phyloP scores from a whole-genome alignment of 2,888 invertebrate genomes.

The Drosophila melanocephala region DNA sequence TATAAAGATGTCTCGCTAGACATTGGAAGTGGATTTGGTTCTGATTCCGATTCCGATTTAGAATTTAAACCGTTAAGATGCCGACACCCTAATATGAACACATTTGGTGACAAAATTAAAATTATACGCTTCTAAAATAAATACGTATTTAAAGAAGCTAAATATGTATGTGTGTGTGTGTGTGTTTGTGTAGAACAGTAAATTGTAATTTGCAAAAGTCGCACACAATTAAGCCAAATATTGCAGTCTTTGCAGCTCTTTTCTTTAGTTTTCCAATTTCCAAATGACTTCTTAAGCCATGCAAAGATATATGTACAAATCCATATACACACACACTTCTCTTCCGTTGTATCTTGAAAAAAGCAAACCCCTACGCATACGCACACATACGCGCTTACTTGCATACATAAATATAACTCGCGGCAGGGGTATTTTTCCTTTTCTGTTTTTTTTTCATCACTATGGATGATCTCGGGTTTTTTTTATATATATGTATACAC shows the following conservation, averaged over 20 bases:
- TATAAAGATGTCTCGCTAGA: too few relatives aligned
- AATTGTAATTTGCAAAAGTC: not conserved
- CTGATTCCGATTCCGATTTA: not conserved
- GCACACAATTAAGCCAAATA: not conserved
- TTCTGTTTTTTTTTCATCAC: conserved; percentile 45
- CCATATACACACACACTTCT: not conserved
- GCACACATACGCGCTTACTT: conserved; percentile 3
- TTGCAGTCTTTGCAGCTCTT: not conserved
- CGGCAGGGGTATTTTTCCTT: conserved; percentile 19
- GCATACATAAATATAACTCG: conserved; percentile 9
- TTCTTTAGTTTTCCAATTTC: conserved; percentile 1
- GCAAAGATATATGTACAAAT: not conserved
- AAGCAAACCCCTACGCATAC: conserved; percentile 21
- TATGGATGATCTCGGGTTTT: conserved; percentile 64
- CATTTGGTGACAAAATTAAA: not conserved
- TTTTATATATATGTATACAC: conserved; percentile 66
- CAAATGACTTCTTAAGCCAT: not conserved
- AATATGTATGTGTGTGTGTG: not conserved
- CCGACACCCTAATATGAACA: not conserved
- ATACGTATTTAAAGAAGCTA: not conserved
- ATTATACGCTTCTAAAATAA: not conserved
- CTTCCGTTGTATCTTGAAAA: conserved; percentile 2
- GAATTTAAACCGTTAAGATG: too few relatives aligned
- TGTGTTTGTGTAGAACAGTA: not conserved
- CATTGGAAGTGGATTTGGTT: not conserved